Evolutionary conservation across 2,888 invertebrate genomes (phyloP).

Genomic region (Hyalella azteca): DNA sequence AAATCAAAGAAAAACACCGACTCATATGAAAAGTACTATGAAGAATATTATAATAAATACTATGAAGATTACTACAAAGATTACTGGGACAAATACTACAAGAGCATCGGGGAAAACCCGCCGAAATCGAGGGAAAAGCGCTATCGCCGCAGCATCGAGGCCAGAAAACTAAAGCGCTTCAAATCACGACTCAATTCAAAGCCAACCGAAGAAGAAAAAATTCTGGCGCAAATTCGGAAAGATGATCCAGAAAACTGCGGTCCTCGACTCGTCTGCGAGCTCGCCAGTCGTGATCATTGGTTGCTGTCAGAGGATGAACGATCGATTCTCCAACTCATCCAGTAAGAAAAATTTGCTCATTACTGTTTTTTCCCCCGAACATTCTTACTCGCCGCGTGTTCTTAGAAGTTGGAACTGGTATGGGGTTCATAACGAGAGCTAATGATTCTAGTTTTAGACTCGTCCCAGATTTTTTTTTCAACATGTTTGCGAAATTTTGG

Average conservation of each 20-base stretch:
- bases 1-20: neutral
- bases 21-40: neutral
- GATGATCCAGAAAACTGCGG: constrained; percentile 50
- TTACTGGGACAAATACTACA: constrained; percentile 16
- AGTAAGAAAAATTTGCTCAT: constrained; percentile 44
- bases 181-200: neutral
- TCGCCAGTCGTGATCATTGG: constrained; percentile 43
- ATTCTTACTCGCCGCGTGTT: no score
- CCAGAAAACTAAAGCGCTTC: neutral
- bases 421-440: no score
- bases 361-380: no score
- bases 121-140: neutral
- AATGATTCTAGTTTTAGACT: no score
- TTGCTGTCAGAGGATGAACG: constrained; percentile 47
- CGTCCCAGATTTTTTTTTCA: no score
- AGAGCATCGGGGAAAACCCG: neutral
- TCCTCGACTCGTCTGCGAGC: constrained; percentile 49
- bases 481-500: no score
- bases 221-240: constrained; percentile 15
- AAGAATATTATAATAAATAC: constrained; percentile 32
- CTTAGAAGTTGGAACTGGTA: no score
- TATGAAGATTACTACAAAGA: constrained; percentile 33
- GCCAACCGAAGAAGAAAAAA: constrained; percentile 17
- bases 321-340: constrained; percentile 47
- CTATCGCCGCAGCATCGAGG: neutral